Evolutionary conservation across 2,888 invertebrate species (phyloP), one percentile per base, ranked within the genome.

Genomic region (Zele albiditarsus): DNA sequence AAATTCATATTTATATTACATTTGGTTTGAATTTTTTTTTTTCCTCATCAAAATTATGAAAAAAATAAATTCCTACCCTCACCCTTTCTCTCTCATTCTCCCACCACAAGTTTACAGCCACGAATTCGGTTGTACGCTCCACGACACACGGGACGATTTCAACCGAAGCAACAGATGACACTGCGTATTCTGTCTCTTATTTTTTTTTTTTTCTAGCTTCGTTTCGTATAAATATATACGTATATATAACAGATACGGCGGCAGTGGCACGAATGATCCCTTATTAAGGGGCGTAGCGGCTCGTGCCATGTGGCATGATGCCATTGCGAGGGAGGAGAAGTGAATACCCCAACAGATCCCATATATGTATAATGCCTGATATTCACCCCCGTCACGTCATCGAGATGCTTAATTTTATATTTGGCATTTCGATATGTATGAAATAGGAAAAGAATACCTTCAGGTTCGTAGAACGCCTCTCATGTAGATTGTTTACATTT

Each of bases 141-240:
- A 53, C 23, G 80, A 71, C 77, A 73, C 68, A 33, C 73, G 58
- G 71, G 31, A 72, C 58, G 42, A 71, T 81, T 82, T n/a, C 8
- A 86, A 86, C 86, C 85, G 86, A 86, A 85, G 85, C 85, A 86
- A 86, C 86, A 86, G 86, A 86, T 86, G 86, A 86, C 86, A 86
- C 85, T 80, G 80, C 80, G 74, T 73, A 38, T 62, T 70, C 68
- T 63, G 71, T 73, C 62, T 77, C 69, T 74, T 69, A 62, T 72
- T 79, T 58, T 74, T 31, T 73, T 67, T 53, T 72, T 73, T 58
- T 73, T 67, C 76, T 62, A 58, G 67, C 69, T 25, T 42, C n/a
- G 38, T 65, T 71, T 71, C 25, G 23, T 28, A 46, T 62, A 49
- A 33, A 58, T 71, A 62, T 63, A 63, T 42, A 63, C 46, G 53